These are phyloP conservation scores for Clinocottus analis DNA, from an alignment of 2,113 vertebrate genomes.

Conservation along the genomic window DNA sequence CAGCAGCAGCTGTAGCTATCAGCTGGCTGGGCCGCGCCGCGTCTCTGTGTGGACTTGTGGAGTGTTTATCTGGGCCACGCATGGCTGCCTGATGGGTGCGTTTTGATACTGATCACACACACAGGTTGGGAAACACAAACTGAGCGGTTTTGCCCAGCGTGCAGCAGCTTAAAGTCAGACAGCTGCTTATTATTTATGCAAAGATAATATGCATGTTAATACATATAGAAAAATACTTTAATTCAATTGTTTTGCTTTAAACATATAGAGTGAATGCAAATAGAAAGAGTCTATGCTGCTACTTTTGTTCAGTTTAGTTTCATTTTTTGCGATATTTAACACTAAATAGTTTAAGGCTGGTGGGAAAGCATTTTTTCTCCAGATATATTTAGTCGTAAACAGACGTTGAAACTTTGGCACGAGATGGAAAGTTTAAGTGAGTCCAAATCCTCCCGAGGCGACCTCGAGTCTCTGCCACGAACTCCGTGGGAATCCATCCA, in stretches of 20 bases:
- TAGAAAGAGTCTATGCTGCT: too few relatives aligned
- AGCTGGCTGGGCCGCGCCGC: conserved; percentile 45
- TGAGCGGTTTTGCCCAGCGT: neutral
- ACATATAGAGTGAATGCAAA: neutral
- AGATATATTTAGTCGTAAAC: too few relatives aligned
- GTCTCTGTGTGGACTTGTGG: conserved; percentile 3
- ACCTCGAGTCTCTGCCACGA: too few relatives aligned
- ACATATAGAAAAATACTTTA: neutral
- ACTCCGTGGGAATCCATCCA: too few relatives aligned
- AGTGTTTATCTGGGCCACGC: conserved; percentile 57
- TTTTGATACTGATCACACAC: conserved; percentile 33
- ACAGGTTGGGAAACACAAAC: neutral
- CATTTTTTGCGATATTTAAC: too few relatives aligned
- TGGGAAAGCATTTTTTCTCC: too few relatives aligned
- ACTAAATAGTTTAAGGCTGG: too few relatives aligned
- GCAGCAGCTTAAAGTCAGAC: neutral
- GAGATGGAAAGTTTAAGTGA: too few relatives aligned
- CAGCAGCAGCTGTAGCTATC: conserved; percentile 58
- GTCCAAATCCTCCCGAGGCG: too few relatives aligned
- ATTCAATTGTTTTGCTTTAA: neutral
- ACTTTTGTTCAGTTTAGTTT: too few relatives aligned
- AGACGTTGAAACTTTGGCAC: too few relatives aligned
- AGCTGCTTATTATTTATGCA: neutral
- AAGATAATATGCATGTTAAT: too few relatives aligned
- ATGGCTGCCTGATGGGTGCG: conserved; percentile 41